Evolutionary conservation across 2,113 vertebrate genomes (phyloP), one percentile per base, ranked within the genome.

Genomic region (Macquaria ambigua): DNA sequence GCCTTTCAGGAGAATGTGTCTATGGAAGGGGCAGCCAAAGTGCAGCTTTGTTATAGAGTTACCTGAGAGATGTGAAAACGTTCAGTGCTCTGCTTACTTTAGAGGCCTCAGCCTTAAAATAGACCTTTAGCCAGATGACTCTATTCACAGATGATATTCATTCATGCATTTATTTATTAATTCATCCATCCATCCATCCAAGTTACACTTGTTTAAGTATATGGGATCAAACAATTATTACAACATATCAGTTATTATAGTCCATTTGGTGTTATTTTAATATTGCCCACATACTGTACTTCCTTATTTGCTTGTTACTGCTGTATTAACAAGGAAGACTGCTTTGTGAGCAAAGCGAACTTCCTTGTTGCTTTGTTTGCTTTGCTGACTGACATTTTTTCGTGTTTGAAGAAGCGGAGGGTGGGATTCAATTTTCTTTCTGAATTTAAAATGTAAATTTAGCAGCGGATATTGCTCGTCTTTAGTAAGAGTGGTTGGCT

Each of bases 1-100:
- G 23, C 20, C 20, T 50, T 75, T 64, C 3, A 21, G 31, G 8
- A 62, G 71, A 67, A 55, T 37, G 58, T 41, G 23, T 58, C 11
- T 43, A 9, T 48, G 23, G 41, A 68, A 74, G 20, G 25, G 46
- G 41, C 31, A 78, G 69, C 61, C 82, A 73, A 77, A 78, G 52
- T 55, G 61, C 6, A 79, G 34, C 50, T 84, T 50, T 74, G 23
- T 68, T 59, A 14, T n/a, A 20, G 15, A 73, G 39, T 67, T 74
- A 73, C 68, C 28, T 50, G 21, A 71, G 8, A 52, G 11, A 74
- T 72, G 50, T 74, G 31, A 79, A 25, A 39, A 79, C 9, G 11
- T 14, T 56, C 31, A 74, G 8, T 12, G 23, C 64, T 70, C 25
- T 48, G 15, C 28, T 63, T 63, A 70, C 46, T 56, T 43, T 23